Percentiles rank a stretch among this genome's conserved stretches.
phyloP scores from a whole-genome alignment of 2,113 vertebrate genomes.

The Cromileptes altivelis region DNA sequence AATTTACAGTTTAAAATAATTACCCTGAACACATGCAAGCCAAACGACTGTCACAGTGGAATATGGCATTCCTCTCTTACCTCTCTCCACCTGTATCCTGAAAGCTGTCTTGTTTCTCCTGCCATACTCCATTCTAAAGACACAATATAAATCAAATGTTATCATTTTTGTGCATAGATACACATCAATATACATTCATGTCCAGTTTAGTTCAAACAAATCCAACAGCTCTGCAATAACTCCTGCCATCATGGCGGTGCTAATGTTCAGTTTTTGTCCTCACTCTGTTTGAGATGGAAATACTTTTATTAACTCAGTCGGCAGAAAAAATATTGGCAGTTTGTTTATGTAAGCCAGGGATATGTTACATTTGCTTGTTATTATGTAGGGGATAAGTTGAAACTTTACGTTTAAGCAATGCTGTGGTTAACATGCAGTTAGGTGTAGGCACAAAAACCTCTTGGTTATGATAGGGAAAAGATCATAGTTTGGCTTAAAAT shows the following conservation, averaged over 20 bases:
- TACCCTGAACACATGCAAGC: neutral
- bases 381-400: no score
- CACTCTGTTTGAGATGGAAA: no score
- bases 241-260: neutral
- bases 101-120: constrained; percentile 95
- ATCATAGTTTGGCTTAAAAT: no score
- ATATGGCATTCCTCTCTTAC: constrained; percentile 72
- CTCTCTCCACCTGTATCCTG: constrained; percentile 95
- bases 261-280: neutral
- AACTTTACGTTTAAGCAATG: no score
- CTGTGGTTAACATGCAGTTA: no score
- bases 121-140: constrained; percentile 91
- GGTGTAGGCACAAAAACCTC: no score
- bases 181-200: neutral
- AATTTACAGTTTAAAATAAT: neutral
- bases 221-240: neutral
- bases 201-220: neutral
- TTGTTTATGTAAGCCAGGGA: no score
- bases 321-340: no score
- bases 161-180: neutral
- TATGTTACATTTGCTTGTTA: no score
- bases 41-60: neutral
- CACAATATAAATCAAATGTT: neutral
- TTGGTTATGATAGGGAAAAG: no score
- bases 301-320: no score